Base-by-base conservation (phyloP, 2,888 invertebrate genomes). In the Adelognathus sp. region DNA sequence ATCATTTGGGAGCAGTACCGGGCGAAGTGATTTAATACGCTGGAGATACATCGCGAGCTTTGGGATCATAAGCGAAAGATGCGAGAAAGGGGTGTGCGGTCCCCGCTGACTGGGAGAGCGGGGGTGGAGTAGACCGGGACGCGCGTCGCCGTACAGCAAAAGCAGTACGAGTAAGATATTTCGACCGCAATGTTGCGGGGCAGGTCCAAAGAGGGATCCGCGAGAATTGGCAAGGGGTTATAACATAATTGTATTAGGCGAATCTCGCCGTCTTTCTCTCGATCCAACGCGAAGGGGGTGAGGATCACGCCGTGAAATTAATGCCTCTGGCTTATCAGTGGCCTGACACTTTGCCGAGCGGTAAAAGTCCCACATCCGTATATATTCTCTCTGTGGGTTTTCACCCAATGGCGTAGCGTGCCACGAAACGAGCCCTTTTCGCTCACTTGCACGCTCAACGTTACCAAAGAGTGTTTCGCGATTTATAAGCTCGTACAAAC, bases 191-290 rank as follows among this genome's bases (percentile, higher is more conserved):
- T 70, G 75, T 21, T n/a, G n/a, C n/a, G n/a, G 64, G 64, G 58
- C 73, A 73, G 74, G 77, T 33, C 63, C 52, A 66, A 54, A 60
- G 67, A 58, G 50, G 52, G 67, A 69, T 79, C 74, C 82, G 82
- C 76, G 76, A 82, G 84, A 85, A 84, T 86, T 84, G 86, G 85
- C 88, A 88, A 87, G 89, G 90, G 90, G 90, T 89, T 88, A 88
- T 86, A 87, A 89, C 88, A 89, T 90, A 90, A 90, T 90, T 90
- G 90, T 90, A 90, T 90, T 90, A 90, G 89, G 87, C 86, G 86
- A 70, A 69, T 64, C 58, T 61, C 41, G 39, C 21, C 61, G 64
- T 69, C 67, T 72, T 66, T 63, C 69, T 69, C 60, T 54, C 58
- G 79, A 79, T 81, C 75, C 74, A n/a, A n/a, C n/a, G 66, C 27